Evolutionary conservation across 2,888 invertebrate genomes (phyloP), one percentile per base, ranked within the genome.

Genomic region (Pollenia labialis): DNA sequence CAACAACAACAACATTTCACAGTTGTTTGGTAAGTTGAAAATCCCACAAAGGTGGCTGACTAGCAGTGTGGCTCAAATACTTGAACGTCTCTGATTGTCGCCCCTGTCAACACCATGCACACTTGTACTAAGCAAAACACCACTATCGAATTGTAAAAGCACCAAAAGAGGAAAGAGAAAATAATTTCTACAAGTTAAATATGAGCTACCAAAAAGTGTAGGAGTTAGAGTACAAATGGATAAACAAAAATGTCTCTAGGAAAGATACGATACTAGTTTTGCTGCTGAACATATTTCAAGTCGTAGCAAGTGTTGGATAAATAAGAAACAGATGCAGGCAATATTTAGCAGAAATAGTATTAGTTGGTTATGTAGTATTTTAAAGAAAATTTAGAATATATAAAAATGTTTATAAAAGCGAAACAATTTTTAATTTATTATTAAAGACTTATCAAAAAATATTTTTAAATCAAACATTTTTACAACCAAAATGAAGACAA

Each of bases 251-350:
- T 42, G 18, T 40, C 52, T 54, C 4, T 18, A 10, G 18, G n/a
- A 54, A 54, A 56, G 23, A 74, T 48, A n/a, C 2, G 9, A 6
- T 32, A 52, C 23, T 14, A 40, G 42, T 52, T 60, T 54, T 40
- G 42, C 18, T 54, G 23, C 48, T 54, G 52, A 12, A 72, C 56
- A 48, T 44, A 18, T 75, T 44, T 69, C 10, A 32, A 11, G 4
- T 56, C 42, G 12, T 52, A 18, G 4, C 54, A 69, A 84, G 66
- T 68, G 84, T 60, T 72, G 66, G 60, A 40, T 62, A 80, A 74
- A 84, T 80, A 85, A 81, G 32, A 71, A 76, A 66, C 76, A 85
- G 76, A 76, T 75, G 62, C 81, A 69, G 74, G 44, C 48, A 14
- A 74, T 52, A 60, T 32, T 54, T 8, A 23, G 23, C 3, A 42